Evolutionary conservation across 1,140 invertebrate species (phyloP).

Genomic region (Trachymyrmex septentrionalis): DNA sequence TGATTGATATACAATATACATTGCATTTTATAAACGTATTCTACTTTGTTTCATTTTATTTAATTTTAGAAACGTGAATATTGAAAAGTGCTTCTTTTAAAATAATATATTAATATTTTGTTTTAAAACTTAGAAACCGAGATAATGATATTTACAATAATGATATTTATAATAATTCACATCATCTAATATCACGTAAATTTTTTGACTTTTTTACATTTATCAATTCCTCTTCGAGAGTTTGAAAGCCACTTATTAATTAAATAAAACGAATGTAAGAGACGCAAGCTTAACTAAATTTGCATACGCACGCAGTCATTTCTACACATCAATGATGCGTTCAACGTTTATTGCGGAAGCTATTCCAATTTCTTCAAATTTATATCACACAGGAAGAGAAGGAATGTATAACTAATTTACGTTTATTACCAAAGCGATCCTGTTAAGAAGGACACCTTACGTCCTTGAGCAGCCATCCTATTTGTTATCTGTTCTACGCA

Average conservation of each 20-base stretch:
- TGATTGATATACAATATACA: background rate
- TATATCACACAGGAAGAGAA: constrained; percentile 13
- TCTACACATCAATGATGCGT: background rate
- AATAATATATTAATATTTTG: background rate
- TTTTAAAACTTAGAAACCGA: background rate
- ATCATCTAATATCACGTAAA: background rate
- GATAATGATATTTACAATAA: background rate
- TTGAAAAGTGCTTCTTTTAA: background rate
- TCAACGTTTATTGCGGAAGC: constrained; percentile 32
- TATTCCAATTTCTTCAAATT: constrained; percentile 23
- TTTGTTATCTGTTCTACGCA: constrained; percentile 44
- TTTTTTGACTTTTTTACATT: background rate
- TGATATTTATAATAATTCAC: too few relatives aligned
- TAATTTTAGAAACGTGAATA: background rate
- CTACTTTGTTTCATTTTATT: background rate
- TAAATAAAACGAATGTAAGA: background rate
- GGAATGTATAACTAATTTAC: constrained; percentile 5
- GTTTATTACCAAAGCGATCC: constrained; percentile 13
- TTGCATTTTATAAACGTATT: background rate
- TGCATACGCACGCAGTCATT: background rate
- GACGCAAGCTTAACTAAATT: background rate
- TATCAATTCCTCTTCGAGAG: background rate
- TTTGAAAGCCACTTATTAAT: background rate
- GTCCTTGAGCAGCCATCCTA: constrained; percentile 8
- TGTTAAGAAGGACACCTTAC: constrained; percentile 49